phyloP scores from a whole-genome alignment of 2,888 invertebrate species.

The Desoria tigrina region DNA sequence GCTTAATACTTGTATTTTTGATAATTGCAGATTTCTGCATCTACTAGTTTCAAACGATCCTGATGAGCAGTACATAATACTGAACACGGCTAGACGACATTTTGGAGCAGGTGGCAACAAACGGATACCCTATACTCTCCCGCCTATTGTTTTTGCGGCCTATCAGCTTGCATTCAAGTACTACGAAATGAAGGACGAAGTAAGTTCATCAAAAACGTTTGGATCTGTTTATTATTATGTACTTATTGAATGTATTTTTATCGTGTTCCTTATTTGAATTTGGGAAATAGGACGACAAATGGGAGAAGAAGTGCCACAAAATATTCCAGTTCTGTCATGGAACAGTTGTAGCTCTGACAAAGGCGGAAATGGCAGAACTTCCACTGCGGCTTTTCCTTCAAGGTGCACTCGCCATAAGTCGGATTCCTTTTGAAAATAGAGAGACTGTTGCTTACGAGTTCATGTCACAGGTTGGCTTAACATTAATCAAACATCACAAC shows the following conservation, averaged over 20 bases:
- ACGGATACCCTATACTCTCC: slow-evolving; percentile 85
- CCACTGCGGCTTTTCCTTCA: slow-evolving; percentile 91
- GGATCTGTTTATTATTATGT: slow-evolving; percentile 13
- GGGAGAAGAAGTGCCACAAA: slow-evolving; percentile 98
- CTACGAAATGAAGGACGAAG: slow-evolving; percentile 72
- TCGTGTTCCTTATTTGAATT: slow-evolving; percentile 44
- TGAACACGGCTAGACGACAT: slow-evolving; percentile 83
- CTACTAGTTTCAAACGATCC: slow-evolving; percentile 76
- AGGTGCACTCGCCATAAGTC: slow-evolving; percentile 89
- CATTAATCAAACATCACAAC: too few relatives aligned
- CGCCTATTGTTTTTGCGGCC: slow-evolving; percentile 91
- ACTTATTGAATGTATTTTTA: background rate
- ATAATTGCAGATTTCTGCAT: slow-evolving; percentile 69
- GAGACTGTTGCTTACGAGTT: slow-evolving; percentile 98
- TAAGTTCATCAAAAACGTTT: slow-evolving; percentile 55
- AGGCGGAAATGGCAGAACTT: slow-evolving; percentile 91
- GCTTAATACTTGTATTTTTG: background rate
- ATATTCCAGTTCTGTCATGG: slow-evolving; percentile 98
- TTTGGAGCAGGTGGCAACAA: slow-evolving; percentile 87
- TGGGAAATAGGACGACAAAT: slow-evolving; percentile 77
- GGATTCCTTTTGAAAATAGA: slow-evolving; percentile 89
- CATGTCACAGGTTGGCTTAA: slow-evolving; percentile 72
- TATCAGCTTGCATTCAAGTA: slow-evolving; percentile 85
- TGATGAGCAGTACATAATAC: slow-evolving; percentile 86
- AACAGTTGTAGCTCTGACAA: slow-evolving; percentile 89